Percentiles rank a stretch among this genome's conserved stretches.
phyloP scores from a whole-genome alignment of 2,113 vertebrate species.

The Lampris megalopsis region DNA sequence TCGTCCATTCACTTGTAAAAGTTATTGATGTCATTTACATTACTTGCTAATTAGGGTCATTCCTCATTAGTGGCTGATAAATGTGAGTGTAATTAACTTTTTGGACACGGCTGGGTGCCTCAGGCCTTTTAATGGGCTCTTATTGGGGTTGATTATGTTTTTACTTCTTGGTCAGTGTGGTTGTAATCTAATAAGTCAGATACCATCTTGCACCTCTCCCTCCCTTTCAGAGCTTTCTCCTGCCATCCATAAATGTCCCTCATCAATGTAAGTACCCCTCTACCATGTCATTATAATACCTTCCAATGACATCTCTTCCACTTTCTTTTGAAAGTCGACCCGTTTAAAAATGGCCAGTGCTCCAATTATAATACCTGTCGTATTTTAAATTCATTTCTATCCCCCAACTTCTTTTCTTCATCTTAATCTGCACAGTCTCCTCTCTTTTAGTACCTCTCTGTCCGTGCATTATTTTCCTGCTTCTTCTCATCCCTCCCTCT shows the following conservation, averaged over 20 bases:
- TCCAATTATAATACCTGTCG: not conserved
- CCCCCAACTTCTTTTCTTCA: conserved; percentile 22
- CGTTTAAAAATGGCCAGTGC: conserved; percentile 33
- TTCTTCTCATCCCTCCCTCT: not conserved
- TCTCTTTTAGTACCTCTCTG: conserved; percentile 31
- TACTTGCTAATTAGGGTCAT: conserved; percentile 72
- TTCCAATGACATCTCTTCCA: conserved; percentile 50
- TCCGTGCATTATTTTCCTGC: conserved; percentile 12
- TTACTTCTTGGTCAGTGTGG: conserved; percentile 66
- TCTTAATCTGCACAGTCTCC: conserved; percentile 7
- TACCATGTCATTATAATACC: conserved; percentile 46
- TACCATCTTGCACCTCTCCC: conserved; percentile 52
- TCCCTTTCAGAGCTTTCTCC: conserved; percentile 75
- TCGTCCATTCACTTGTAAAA: conserved; percentile 58
- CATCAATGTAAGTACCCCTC: conserved; percentile 78
- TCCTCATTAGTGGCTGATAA: conserved; percentile 73
- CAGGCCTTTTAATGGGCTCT: conserved; percentile 52
- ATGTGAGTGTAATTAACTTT: conserved; percentile 71
- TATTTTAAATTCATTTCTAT: not conserved
- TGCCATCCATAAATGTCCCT: conserved; percentile 72
- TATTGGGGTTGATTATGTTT: conserved; percentile 63
- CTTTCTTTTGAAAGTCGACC: conserved; percentile 19
- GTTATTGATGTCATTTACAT: conserved; percentile 73
- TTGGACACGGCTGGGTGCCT: conserved; percentile 55
- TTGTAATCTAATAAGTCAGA: conserved; percentile 61